phyloP scores from a whole-genome alignment of 1,140 invertebrate genomes.

The Platorchestia sp. region DNA sequence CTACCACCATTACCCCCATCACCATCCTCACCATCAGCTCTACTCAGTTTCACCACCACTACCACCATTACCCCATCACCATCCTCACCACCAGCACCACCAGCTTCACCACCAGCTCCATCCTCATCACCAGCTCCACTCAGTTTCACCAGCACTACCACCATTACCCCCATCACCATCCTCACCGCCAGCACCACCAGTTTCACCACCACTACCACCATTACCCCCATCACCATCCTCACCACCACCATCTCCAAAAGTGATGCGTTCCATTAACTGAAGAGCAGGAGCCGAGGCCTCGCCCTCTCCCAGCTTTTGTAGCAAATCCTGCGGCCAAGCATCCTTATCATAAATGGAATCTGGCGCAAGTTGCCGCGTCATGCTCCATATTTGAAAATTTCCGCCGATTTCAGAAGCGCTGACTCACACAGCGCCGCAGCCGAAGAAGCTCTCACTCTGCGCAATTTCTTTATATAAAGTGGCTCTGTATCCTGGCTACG shows the following conservation, averaged over 20 bases:
- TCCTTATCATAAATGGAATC: conserved; percentile 55
- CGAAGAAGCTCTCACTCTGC: background rate
- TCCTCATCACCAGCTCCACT: background rate
- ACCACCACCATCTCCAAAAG: background rate
- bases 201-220: background rate
- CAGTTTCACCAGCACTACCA: background rate
- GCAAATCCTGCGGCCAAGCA: conserved; percentile 28
- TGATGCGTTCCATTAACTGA: conserved; percentile 14
- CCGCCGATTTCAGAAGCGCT: conserved; percentile 21
- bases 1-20: background rate
- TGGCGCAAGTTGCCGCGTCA: background rate
- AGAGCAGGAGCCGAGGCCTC: background rate
- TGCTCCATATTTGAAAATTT: conserved; percentile 54
- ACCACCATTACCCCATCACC: background rate
- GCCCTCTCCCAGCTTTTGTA: conserved; percentile 9
- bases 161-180: background rate
- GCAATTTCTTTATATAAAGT: background rate
- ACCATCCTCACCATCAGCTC: background rate
- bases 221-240: background rate
- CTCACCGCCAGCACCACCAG: background rate
- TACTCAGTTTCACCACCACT: background rate
- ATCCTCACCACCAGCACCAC: background rate
- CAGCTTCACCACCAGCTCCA: background rate
- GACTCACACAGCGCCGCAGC: background rate
- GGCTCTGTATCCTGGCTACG: background rate